Conservation (phyloP, 2,797 vertebrate species). For the Furcifer pardalis region DNA sequence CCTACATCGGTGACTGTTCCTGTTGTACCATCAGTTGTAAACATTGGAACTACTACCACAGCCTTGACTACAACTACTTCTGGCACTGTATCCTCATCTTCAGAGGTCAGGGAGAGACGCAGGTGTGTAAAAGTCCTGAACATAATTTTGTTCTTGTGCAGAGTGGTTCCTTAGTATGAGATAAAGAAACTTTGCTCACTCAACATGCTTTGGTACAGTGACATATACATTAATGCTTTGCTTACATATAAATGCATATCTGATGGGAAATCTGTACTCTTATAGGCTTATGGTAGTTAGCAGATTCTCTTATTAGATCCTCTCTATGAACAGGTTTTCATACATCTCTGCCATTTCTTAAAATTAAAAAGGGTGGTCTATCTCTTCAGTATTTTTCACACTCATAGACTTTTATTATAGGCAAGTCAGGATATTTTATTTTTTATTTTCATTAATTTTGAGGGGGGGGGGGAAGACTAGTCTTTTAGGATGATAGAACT, state of each 20-base stretch:
- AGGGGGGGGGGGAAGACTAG: background rate
- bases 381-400: background rate
- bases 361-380: background rate
- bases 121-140: slow-evolving; percentile 84
- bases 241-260: background rate
- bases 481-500: background rate
- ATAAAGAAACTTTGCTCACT: slow-evolving; percentile 37
- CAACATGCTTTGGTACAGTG: slow-evolving; percentile 14
- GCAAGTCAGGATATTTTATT: background rate
- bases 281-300: background rate
- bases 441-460: background rate
- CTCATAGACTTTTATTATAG: background rate
- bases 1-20: slow-evolving; percentile 92
- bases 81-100: slow-evolving; percentile 86
- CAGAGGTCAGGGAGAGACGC: slow-evolving; percentile 93
- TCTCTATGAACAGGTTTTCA: background rate
- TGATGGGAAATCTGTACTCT: background rate
- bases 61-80: slow-evolving; percentile 87
- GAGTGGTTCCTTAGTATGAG: slow-evolving; percentile 9
- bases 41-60: slow-evolving; percentile 89
- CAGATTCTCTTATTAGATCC: background rate
- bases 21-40: slow-evolving; percentile 95
- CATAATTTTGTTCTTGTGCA: slow-evolving; percentile 58
- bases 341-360: background rate
- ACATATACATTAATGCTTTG: background rate